A percentile compares a stretch with the other conserved stretches of the same genome.
phyloP scores from a whole-genome alignment of 1,140 invertebrate genomes.

The Belonocnema kinseyi region DNA sequence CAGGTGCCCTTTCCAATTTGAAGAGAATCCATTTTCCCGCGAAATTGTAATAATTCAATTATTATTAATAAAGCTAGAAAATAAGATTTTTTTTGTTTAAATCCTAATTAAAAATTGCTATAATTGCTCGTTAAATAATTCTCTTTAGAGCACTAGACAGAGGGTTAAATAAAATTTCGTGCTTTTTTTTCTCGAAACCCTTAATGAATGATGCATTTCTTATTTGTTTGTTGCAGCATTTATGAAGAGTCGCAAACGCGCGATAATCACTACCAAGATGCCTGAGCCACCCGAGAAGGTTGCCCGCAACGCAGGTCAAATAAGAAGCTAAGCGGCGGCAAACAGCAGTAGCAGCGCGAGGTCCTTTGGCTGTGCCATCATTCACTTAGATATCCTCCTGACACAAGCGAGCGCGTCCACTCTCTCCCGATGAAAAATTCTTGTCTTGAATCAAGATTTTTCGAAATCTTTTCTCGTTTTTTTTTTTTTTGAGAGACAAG shows the following conservation, averaged over 20 bases:
- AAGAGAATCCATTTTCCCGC: no score
- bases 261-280: conserved; percentile 68
- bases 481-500: neutral
- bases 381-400: conserved; percentile 68
- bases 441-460: no score
- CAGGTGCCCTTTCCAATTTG: no score
- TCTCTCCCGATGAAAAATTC: no score
- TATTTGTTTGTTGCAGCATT: conserved; percentile 67
- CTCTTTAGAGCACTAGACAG: no score
- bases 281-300: conserved; percentile 73
- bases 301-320: conserved; percentile 69
- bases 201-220: conserved; percentile 32
- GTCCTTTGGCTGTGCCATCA: conserved; percentile 71
- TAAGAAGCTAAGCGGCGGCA: conserved; percentile 70
- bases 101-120: no score
- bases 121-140: no score
- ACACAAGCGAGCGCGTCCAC: conserved; percentile 48
- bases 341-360: conserved; percentile 57
- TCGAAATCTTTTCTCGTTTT: no score
- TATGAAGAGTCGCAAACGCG: conserved; percentile 74
- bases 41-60: no score
- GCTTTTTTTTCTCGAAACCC: neutral
- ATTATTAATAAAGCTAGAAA: no score
- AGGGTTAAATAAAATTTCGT: no score
- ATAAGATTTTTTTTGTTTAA: no score